Percentiles rank a stretch among this genome's conserved stretches.
These are phyloP conservation scores for Aurelia sp. DNA, from an alignment of 30 jellyfish, hydroid and myxozoan genomes.

Conservation along the genomic window DNA sequence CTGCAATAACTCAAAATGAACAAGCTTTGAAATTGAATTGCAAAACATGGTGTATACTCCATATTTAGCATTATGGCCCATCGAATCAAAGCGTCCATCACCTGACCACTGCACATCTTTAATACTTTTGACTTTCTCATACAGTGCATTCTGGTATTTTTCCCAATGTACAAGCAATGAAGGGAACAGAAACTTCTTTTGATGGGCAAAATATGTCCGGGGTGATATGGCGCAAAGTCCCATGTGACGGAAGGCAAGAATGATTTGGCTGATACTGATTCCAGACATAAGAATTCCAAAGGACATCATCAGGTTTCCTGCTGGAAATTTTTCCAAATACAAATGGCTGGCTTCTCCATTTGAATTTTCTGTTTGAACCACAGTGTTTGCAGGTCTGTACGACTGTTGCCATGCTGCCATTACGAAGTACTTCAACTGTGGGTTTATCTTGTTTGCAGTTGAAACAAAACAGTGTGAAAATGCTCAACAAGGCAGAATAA, in stretches of 20 bases:
- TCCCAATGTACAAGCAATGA: slow-evolving; percentile 31
- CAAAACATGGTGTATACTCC: slow-evolving; percentile 33
- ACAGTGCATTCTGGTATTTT: neutral
- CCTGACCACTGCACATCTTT: slow-evolving; percentile 45
- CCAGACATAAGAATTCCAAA: slow-evolving; percentile 31
- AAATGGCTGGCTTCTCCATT: slow-evolving; percentile 37
- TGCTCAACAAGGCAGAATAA: neutral
- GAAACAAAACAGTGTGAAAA: slow-evolving; percentile 22
- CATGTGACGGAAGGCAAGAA: slow-evolving; percentile 47
- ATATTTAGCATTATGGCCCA: slow-evolving; percentile 52
- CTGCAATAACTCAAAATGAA: slow-evolving; percentile 14
- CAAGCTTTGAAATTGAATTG: slow-evolving; percentile 30
- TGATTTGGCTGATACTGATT: slow-evolving; percentile 16
- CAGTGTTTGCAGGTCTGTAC: slow-evolving; percentile 41
- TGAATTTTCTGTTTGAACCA: slow-evolving; percentile 7
- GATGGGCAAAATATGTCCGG: slow-evolving; percentile 50
- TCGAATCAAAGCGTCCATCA: slow-evolving; percentile 54
- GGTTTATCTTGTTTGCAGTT: slow-evolving; percentile 20
- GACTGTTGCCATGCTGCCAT: slow-evolving; percentile 36
- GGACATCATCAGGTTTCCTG: slow-evolving; percentile 43
- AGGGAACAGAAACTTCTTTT: slow-evolving; percentile 30
- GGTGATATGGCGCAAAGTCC: slow-evolving; percentile 30
- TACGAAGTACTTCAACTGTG: slow-evolving; percentile 8
- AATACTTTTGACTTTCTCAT: neutral
- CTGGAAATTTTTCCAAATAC: slow-evolving; percentile 38